Base-by-base conservation (phyloP, 2,797 vertebrate species). In the Octomys mimax region DNA sequence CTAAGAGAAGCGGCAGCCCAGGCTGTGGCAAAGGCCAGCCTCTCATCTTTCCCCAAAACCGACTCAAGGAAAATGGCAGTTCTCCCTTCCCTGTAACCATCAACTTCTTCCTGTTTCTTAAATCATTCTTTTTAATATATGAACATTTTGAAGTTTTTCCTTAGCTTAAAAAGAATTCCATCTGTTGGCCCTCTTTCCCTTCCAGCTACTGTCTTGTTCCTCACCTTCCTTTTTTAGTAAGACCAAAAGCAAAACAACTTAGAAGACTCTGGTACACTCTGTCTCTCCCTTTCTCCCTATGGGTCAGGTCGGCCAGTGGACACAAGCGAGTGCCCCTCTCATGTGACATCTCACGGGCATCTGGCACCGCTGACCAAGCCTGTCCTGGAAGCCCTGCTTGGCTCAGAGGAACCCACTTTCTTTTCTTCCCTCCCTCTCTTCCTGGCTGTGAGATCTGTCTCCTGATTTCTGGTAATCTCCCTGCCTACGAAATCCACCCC, bases 111-210 rank as follows among this genome's bases (percentile, higher is more conserved):
- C 42, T 80, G 33, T 39, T 19, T 64, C n/a, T 82, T 80, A 81
- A 80, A n/a, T 59, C 18, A 81, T 42, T 94, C 49, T 92, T 28
- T 78, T 95, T 95, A 96, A 91, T 73, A 91, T 13, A 54, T 0
- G 77, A 91, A 62, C n/a, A 87, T 93, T 59, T 3, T 96, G 70
- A 89, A n/a, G 3, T 31, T 89, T 82, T 73, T 84, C 54, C 49
- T 78, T 54, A 83, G n/a, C 33, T 92, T 92, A 75, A 92, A 91
- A 90, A 91, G 54, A 28, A 54, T 54, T 28, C 7, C 36, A 87
- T 66, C 73, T 89, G 21, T 79, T 89, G 78, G 49, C 18, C 24
- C 26, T 84, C 24, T 94, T 93, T 91, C 71, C 46, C 31, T 12
- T 87, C 39, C 36, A 92, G 82, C 24, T 86, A 59, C 75, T 89